Evolutionary conservation across 2,113 vertebrate genomes (phyloP).

Genomic region (Turnix velox): DNA sequence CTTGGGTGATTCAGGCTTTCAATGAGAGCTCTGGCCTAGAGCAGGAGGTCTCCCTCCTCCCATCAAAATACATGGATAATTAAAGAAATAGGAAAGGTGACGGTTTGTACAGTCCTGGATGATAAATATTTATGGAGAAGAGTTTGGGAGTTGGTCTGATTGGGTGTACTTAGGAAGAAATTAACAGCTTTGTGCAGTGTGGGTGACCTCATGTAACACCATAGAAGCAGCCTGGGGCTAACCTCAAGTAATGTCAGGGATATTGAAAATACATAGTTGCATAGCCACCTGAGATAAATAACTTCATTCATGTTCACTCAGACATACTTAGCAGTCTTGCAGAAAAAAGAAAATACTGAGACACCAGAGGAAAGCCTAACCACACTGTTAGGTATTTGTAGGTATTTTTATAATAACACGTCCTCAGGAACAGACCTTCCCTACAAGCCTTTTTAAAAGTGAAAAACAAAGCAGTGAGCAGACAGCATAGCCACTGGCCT

Average conservation of each 20-base stretch:
- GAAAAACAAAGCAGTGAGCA: slow-evolving; percentile 61
- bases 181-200: slow-evolving; percentile 24
- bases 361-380: slow-evolving; percentile 16
- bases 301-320: slow-evolving; percentile 45
- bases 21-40: neutral
- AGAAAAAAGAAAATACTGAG: slow-evolving; percentile 46
- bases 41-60: neutral
- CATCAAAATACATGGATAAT: neutral
- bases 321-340: slow-evolving; percentile 30
- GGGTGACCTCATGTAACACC: slow-evolving; percentile 44
- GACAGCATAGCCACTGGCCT: slow-evolving; percentile 52
- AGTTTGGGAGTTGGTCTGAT: neutral
- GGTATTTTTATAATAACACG: slow-evolving; percentile 43
- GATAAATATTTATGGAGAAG: neutral
- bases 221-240: slow-evolving; percentile 31
- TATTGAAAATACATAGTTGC: slow-evolving; percentile 37
- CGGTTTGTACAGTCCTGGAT: neutral
- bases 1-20: neutral
- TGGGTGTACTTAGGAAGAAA: slow-evolving; percentile 10
- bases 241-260: slow-evolving; percentile 43
- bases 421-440: slow-evolving; percentile 32
- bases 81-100: neutral
- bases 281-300: slow-evolving; percentile 25
- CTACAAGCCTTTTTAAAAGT: slow-evolving; percentile 34
- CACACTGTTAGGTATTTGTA: slow-evolving; percentile 23